Base-by-base conservation (phyloP, 1,140 invertebrate species). In the Sitophilus oryzae region DNA sequence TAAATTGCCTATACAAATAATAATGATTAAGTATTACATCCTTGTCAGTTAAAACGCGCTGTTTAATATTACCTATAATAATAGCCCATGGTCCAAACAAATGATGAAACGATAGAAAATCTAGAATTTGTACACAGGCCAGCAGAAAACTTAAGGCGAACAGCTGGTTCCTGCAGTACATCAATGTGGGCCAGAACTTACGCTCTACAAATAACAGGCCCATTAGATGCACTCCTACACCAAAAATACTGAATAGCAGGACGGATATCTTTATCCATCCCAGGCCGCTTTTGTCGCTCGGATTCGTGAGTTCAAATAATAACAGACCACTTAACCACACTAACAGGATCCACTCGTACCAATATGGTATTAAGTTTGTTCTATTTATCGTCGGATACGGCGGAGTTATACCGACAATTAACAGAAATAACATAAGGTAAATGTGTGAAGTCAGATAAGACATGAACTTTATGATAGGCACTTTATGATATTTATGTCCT, bases 381-480 rank as follows among this genome's bases (percentile, higher is more conserved):
- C 88, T 77, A 14, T 57, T 55, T 51, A 91, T 83, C 58, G 89
- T 85, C 22, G 85, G 83, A 71, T 90, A 89, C 52, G 93, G 82
- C 20, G 94, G 92, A 44, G 86, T 89, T 50, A 97, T 93, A 21
- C 87, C 89, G n/a, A 92, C 91, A 48, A 96, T 77, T 45, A 88
- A 81, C 59, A 98, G 82, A 58, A 98, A 84, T 41, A 93, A 74
- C 85, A 98, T 97, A 46, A 99, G 82, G 73, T 97, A 96, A 60
- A 98, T 86, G 76, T 99, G 96, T 0, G 96, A 98, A 1, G 96
- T 97, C 44, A 99, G 80, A 74, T 98, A 97, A 10, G 94, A 96
- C 89, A 98, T 97, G 73, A 99, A 99, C 75, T 98, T 98, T 66
- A 99, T 96, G 61, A 99, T 96, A 15, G 96, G 96, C 64, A 90